Conservation (phyloP, 1,140 invertebrate species). For the Polyergus mexicanus region DNA sequence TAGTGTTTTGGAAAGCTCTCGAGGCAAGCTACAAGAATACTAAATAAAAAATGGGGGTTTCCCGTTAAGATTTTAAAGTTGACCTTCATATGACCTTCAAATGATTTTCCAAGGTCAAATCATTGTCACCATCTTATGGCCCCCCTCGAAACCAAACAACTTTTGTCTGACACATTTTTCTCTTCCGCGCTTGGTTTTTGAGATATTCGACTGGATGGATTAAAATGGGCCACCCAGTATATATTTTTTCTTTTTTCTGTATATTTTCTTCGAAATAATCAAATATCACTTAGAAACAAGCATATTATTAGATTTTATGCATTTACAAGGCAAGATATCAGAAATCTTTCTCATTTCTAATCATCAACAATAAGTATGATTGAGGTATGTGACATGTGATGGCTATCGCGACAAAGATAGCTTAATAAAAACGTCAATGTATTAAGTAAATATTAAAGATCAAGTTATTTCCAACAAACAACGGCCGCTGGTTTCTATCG, state of each 20-base stretch:
- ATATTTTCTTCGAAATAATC: not conserved
- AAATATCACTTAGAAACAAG: not conserved
- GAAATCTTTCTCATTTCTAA: conserved; percentile 4
- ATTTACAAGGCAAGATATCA: not conserved
- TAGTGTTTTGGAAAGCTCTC: no score
- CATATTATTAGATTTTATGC: not conserved
- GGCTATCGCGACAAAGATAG: not conserved
- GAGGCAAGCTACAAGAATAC: no score
- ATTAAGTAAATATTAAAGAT: conserved; percentile 54
- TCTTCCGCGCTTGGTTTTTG: no score
- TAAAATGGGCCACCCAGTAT: no score
- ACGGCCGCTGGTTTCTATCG: conserved; percentile 39
- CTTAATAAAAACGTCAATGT: conserved; percentile 33
- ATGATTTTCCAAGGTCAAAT: no score
- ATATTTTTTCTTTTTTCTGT: not conserved
- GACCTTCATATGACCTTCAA: no score
- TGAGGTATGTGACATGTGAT: not conserved
- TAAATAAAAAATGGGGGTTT: no score
- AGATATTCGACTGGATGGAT: no score
- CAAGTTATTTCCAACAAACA: conserved; percentile 55
- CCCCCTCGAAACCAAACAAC: no score
- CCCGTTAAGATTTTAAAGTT: no score
- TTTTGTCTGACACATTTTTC: no score
- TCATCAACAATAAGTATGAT: not conserved
- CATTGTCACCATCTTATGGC: no score